phyloP scores from a whole-genome alignment of 64 coral and sea anemone species.

The Stichodactyla mertensii region DNA sequence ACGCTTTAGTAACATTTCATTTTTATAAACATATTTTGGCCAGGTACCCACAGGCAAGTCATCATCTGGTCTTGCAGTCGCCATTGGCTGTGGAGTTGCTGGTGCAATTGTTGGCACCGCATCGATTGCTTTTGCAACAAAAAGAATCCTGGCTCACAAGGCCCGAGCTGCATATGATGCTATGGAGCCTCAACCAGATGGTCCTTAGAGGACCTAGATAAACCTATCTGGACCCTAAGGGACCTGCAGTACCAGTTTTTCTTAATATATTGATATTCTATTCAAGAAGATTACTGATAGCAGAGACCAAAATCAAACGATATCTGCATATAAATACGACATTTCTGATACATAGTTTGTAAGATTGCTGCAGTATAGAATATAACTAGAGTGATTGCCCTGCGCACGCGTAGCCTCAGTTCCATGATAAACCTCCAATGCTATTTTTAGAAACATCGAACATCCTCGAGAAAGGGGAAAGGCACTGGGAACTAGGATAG shows the following conservation, averaged over 20 bases:
- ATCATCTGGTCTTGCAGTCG: conserved; percentile 77
- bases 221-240: background rate
- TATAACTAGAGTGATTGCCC: too few species aligned
- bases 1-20: too few species aligned
- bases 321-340: background rate
- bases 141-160: conserved; percentile 82
- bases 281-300: background rate
- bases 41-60: conserved; percentile 65
- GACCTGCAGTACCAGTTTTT: background rate
- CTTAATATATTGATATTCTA: background rate
- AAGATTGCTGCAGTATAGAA: too few species aligned
- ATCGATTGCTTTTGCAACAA: conserved; percentile 91
- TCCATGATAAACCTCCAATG: too few species aligned
- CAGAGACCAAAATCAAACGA: background rate
- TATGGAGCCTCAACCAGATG: conserved; percentile 73
- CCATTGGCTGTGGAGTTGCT: conserved; percentile 92
- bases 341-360: background rate
- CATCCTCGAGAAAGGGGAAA: too few species aligned
- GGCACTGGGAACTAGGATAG: too few species aligned
- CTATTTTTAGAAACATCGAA: too few species aligned
- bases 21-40: background rate
- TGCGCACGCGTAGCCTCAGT: too few species aligned
- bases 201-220: conserved; percentile 35
- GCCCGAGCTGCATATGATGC: conserved; percentile 76
- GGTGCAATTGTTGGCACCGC: conserved; percentile 91